Base-by-base conservation (phyloP, 2,113 vertebrate species). In the Myotis yumanensis region DNA sequence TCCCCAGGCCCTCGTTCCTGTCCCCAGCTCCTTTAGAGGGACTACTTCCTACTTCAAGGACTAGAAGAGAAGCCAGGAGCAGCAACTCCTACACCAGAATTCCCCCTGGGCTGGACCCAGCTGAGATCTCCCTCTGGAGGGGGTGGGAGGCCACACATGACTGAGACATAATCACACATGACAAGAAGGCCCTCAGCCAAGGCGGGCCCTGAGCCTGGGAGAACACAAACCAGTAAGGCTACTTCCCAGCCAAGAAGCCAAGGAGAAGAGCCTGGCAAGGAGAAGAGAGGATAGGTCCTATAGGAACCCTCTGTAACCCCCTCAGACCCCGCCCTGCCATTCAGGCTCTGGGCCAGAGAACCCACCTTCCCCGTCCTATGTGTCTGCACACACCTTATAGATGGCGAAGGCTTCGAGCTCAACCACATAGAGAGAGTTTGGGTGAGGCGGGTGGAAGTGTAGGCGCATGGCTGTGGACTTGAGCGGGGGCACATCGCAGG, bases 321-420 rank as follows among this genome's bases (percentile, higher is more conserved):
- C 68, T 12, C 68, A 0, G 4, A 11, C 52, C n/a, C 51, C 4
- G 3, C 12, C 16, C 46, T 25, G 71, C 40, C 4, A 0, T 16
- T 68, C 48, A 62, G 54, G 18, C 77, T 22, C 30, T 15, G 16
- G 28, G 43, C 20, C 51, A 87, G 23, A 30, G 62, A 20, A n/a
- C 69, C 35, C 0, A 0, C 22, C 25, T 2, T 11, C 52, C 69
- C 37, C 1, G 0, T 3, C 32, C 18, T 3, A 2, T 16, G 15
- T 17, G 40, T 11, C 8, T 4, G 3, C 59, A 89, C 77, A n/a
- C 30, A 99, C 99, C 99, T 99, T 99, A 84, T 99, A 98, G 59
- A 98, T 93, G n/a, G 99, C 98, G 32, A 99, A 99, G 89, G 98
- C 99, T 97, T 99, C 99, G 0, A 99, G 98, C 87, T 99, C 99